A percentile compares a stretch with the other conserved stretches of the same genome.
phyloP scores from a whole-genome alignment of 2,797 vertebrate genomes.

The Clarias fuscus region DNA sequence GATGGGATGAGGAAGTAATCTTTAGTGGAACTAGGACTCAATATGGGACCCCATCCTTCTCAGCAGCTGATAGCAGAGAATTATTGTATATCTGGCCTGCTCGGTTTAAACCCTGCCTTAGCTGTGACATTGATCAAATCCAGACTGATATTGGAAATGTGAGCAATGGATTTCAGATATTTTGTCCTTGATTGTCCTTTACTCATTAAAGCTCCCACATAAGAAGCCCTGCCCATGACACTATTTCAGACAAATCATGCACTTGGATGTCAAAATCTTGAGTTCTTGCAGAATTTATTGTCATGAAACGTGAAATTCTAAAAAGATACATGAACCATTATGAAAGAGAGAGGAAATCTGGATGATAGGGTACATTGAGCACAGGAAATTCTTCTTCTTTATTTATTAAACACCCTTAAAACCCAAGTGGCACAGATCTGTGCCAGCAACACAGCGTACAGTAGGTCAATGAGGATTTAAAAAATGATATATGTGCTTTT shows the following conservation, averaged over 20 bases:
- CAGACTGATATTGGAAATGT: not conserved
- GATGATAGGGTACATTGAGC: not conserved
- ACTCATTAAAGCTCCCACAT: not conserved
- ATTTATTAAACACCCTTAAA: not conserved
- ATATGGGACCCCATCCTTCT: not conserved
- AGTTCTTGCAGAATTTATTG: not conserved
- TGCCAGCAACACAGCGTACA: too few species aligned
- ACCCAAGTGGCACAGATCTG: too few species aligned
- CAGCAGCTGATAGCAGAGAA: not conserved
- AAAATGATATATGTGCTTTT: too few species aligned
- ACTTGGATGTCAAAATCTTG: not conserved
- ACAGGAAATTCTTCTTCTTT: not conserved
- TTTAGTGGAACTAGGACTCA: slow-evolving; percentile 2
- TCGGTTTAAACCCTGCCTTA: not conserved
- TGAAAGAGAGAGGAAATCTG: not conserved
- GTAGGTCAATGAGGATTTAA: too few species aligned
- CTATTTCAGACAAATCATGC: not conserved
- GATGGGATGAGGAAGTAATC: not conserved
- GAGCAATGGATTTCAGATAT: not conserved
- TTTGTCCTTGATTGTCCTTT: slow-evolving; percentile 7
- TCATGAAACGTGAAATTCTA: not conserved
- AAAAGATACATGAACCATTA: not conserved
- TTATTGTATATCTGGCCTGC: slow-evolving; percentile 3
- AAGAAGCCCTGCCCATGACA: not conserved
- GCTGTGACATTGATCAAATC: slow-evolving; percentile 6